Evolutionary conservation across 2,888 invertebrate species (phyloP).

Genomic region (Atethmia centrago): DNA sequence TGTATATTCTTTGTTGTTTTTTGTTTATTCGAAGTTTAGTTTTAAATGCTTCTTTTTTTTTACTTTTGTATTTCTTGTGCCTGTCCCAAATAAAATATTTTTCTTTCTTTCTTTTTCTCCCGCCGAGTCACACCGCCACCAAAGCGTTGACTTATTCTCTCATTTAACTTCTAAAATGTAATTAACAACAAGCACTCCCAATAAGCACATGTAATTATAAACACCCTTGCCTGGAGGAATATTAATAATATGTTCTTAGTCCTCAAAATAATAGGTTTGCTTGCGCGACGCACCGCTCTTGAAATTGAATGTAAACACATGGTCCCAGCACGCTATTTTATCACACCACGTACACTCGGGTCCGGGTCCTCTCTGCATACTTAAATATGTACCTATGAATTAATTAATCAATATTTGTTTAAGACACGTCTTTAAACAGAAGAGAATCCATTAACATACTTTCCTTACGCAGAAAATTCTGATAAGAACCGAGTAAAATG

Average conservation of each 20-base stretch:
- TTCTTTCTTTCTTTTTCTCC: too few relatives aligned
- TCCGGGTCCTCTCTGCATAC: conserved; percentile 24
- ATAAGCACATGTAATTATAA: conserved; percentile 59
- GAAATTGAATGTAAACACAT: conserved; percentile 62
- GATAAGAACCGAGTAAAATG: not conserved
- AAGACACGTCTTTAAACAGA: conserved; percentile 14
- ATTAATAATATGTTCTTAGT: conserved; percentile 59
- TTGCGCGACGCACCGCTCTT: conserved; percentile 40
- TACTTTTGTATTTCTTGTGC: too few relatives aligned
- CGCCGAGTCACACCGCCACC: not conserved
- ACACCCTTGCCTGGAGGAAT: conserved; percentile 45
- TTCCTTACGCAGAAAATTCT: conserved; percentile 10
- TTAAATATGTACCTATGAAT: conserved; percentile 42
- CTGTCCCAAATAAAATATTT: too few relatives aligned
- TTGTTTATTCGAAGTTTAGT: too few relatives aligned
- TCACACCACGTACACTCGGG: conserved; percentile 34
- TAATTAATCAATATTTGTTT: conserved; percentile 50
- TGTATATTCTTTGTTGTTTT: too few relatives aligned
- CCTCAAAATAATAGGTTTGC: conserved; percentile 55
- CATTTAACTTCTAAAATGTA: conserved; percentile 49
- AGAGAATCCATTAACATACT: conserved; percentile 5
- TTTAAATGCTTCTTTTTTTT: too few relatives aligned
- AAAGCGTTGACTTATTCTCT: conserved; percentile 6
- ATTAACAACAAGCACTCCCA: conserved; percentile 46
- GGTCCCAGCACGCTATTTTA: conserved; percentile 36